Evolutionary conservation across 2,888 invertebrate species (phyloP), one percentile per base, ranked within the genome.

Genomic region (Leptinotarsa haldemani): DNA sequence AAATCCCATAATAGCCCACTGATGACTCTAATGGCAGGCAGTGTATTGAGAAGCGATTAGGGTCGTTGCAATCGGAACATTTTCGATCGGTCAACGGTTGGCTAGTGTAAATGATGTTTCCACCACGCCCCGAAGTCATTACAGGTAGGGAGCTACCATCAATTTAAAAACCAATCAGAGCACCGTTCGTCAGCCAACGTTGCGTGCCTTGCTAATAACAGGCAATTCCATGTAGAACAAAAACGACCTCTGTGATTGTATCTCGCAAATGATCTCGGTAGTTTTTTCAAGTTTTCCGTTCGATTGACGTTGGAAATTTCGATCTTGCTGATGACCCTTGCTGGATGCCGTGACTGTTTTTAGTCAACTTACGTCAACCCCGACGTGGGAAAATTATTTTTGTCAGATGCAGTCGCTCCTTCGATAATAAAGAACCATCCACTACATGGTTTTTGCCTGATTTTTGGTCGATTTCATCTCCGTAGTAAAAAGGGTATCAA

Each of bases 151-250:
- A 85, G 84, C 86, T 85, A 85, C 86, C 86, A 87, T 87, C 86
- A 86, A 87, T 87, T 87, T 86, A 85, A 86, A 87, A 87, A 86
- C 86, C 86, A 87, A 87, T 87, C 87, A 85, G 86, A 86, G 83
- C 83, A 81, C 81, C 82, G 85, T 84, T 84, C 84, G 83, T 84
- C 84, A 84, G 83, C 84, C 80, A 82, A 83, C 82, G 77, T 85
- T 83, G 84, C 84, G 84, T 84, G 84, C 82, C 81, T 81, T 78
- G 81, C 81, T 85, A 85, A 85, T 84, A 83, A 84, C 83, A 79
- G 83, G 83, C 83, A 83, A 86, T 86, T 85, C 83, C 81, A 82
- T 82, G 82, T 84, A 80, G 83, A 82, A 83, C 84, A 85, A 85
- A 85, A 85, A 85, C 82, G 78, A 81, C 78, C 78, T 79, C 75